A percentile compares a stretch with the other conserved stretches of the same genome.
Evolutionary conservation across 2,797 vertebrate genomes (phyloP).

Genomic region (Chanos chanos): DNA sequence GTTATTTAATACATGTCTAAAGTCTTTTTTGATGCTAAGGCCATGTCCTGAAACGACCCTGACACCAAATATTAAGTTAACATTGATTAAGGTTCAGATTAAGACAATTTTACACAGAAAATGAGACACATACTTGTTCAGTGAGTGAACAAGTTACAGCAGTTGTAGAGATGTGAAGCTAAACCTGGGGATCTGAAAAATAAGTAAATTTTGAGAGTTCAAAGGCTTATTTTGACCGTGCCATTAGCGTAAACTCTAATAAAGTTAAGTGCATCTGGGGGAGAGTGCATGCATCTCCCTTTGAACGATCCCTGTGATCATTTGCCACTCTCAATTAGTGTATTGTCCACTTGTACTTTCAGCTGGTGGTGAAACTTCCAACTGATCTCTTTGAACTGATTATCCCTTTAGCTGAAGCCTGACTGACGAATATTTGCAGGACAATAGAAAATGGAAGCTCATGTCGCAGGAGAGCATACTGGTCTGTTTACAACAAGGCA

Average conservation of each 20-base stretch:
- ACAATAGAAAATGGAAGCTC: constrained; percentile 88
- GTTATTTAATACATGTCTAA: too few relatives aligned
- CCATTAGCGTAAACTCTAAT: constrained; percentile 92
- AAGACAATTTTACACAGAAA: too few relatives aligned
- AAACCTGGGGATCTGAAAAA: too few relatives aligned
- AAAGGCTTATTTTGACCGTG: constrained; percentile 70
- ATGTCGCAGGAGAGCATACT: constrained; percentile 49
- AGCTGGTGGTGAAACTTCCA: constrained; percentile 87
- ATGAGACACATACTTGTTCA: too few relatives aligned
- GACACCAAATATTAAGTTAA: too few relatives aligned
- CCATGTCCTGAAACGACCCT: too few relatives aligned
- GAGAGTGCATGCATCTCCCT: constrained; percentile 77
- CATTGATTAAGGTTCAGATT: too few relatives aligned
- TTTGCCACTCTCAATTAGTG: constrained; percentile 98
- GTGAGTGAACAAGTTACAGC: too few relatives aligned
- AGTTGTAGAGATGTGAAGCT: too few relatives aligned
- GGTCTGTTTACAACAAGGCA: not conserved
- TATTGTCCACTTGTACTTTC: constrained; percentile 94
- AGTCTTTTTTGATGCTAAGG: too few relatives aligned
- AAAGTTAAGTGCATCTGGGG: constrained; percentile 94
- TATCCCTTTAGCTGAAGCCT: constrained; percentile 99
- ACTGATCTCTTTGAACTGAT: constrained; percentile 95
- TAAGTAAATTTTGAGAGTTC: constrained; percentile 56
- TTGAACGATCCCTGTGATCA: constrained; percentile 95
- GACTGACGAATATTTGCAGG: constrained; percentile 89